These are phyloP conservation scores for Enteromius thamalakanensis DNA, from an alignment of 2,797 vertebrate species.

Conservation along the genomic window DNA sequence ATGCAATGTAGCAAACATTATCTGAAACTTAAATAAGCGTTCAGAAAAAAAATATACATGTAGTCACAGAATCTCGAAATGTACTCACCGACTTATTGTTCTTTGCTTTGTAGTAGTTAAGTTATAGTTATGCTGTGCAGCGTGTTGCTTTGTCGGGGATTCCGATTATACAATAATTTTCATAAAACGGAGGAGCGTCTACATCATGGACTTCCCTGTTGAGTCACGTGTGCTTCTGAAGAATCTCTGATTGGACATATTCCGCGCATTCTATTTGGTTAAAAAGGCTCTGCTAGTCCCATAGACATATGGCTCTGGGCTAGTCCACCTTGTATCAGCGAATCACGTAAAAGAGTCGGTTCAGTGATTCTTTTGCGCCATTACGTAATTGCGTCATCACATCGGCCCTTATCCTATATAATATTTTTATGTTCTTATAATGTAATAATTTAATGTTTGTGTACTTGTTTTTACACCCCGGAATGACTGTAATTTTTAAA, in stretches of 20 bases:
- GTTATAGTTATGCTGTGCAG: neutral
- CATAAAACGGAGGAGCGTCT: neutral
- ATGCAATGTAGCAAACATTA: neutral
- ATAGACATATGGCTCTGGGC: too few relatives aligned
- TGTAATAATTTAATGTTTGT: neutral
- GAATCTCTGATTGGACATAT: neutral
- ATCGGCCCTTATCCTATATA: neutral
- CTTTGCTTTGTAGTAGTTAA: neutral
- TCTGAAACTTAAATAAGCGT: neutral
- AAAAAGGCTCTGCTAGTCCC: neutral
- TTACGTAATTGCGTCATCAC: neutral
- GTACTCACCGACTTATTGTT: slow-evolving; percentile 23
- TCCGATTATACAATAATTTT: neutral
- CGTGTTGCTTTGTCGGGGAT: neutral
- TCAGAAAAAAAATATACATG: neutral
- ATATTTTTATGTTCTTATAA: neutral
- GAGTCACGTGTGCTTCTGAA: neutral
- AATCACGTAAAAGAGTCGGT: neutral
- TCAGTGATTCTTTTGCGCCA: neutral
- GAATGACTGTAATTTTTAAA: neutral
- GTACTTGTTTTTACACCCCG: neutral
- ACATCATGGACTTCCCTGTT: neutral
- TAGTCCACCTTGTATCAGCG: neutral
- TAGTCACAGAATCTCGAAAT: neutral
- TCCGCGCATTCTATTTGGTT: neutral